phyloP scores from a whole-genome alignment of 2,888 invertebrate genomes.

The Bugulina stolonifera region DNA sequence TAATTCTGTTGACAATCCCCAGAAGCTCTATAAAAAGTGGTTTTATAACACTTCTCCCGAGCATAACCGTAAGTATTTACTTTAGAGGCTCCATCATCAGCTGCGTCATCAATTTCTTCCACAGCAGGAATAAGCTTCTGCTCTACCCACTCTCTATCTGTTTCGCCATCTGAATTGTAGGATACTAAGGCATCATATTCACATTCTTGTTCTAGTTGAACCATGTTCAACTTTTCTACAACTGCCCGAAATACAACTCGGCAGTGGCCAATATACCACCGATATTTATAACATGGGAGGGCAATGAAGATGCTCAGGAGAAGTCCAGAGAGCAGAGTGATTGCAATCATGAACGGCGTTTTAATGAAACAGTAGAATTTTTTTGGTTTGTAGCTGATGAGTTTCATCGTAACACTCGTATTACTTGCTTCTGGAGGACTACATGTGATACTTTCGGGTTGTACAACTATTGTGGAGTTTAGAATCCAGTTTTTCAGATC shows the following conservation, averaged over 20 bases:
- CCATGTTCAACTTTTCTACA: background rate
- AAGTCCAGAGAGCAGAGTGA: background rate
- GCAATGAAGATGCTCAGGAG: background rate
- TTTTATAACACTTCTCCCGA: too few species aligned
- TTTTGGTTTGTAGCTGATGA: background rate
- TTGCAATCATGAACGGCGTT: background rate
- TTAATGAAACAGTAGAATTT: background rate
- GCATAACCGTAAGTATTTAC: too few species aligned
- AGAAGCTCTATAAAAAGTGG: too few species aligned
- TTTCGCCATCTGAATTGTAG: background rate
- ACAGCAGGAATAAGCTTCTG: background rate
- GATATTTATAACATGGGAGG: background rate
- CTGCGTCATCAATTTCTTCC: background rate
- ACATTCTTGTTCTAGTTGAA: background rate
- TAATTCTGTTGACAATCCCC: too few species aligned
- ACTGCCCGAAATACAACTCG: background rate
- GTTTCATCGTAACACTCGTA: background rate
- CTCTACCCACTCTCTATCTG: background rate
- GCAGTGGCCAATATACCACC: background rate
- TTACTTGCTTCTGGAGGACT: background rate
- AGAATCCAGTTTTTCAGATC: background rate
- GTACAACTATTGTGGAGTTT: background rate
- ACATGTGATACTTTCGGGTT: background rate
- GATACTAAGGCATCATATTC: conserved; percentile 2
- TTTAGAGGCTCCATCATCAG: too few species aligned